Evolutionary conservation across 2,888 invertebrate genomes (phyloP).

Genomic region (Spialia ferax): DNA sequence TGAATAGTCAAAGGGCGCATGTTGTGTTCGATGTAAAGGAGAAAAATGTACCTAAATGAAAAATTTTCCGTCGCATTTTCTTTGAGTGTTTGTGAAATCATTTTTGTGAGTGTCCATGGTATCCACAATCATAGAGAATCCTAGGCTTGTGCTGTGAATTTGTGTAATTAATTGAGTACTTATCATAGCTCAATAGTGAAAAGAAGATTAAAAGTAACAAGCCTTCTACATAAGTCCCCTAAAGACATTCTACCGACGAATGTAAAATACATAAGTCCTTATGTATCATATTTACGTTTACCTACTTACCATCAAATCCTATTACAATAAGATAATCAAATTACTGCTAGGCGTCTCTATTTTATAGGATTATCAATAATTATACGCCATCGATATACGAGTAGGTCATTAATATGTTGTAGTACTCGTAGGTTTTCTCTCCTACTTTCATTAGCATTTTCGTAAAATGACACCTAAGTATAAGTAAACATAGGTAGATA

Average conservation of each 20-base stretch:
- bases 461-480: neutral
- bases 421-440: slow-evolving; percentile 33
- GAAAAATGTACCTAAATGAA: too few relatives aligned
- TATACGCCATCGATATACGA: slow-evolving; percentile 32
- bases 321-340: slow-evolving; percentile 33
- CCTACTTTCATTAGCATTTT: slow-evolving; percentile 22
- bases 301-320: slow-evolving; percentile 24
- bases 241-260: neutral
- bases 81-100: too few relatives aligned
- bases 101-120: too few relatives aligned
- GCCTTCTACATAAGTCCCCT: neutral
- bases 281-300: neutral
- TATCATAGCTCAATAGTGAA: too few relatives aligned
- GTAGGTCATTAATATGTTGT: slow-evolving; percentile 36
- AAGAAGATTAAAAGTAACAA: neutral
- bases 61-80: too few relatives aligned
- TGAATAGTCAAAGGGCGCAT: too few relatives aligned
- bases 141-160: too few relatives aligned
- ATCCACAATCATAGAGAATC: too few relatives aligned
- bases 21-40: too few relatives aligned
- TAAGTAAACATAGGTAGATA: too few relatives aligned
- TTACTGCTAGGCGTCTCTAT: slow-evolving; percentile 27
- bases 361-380: slow-evolving; percentile 41
- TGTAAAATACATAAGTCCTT: neutral
- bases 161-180: too few relatives aligned